These are phyloP conservation scores for Phyllostomus discolor DNA, from an alignment of 2,113 vertebrate species.

Conservation along the genomic window DNA sequence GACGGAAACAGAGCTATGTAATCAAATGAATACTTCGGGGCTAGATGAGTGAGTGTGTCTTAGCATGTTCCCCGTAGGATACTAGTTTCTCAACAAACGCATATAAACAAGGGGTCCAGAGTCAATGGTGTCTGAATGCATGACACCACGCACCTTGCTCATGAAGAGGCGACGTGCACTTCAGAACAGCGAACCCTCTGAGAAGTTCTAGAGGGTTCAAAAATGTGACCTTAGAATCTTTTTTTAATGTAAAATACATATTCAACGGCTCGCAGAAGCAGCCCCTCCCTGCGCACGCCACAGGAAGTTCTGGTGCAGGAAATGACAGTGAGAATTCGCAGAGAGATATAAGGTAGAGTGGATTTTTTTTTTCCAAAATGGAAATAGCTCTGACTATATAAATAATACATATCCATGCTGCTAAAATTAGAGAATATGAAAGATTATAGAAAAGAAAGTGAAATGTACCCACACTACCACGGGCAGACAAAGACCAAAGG, in stretches of 20 bases:
- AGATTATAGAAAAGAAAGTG: slow-evolving; percentile 39
- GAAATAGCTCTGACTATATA: slow-evolving; percentile 39
- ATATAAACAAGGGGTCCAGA: background rate
- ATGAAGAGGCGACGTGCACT: background rate
- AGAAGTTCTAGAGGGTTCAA: background rate
- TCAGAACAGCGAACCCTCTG: background rate
- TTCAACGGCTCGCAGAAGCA: slow-evolving; percentile 1
- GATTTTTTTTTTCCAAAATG: background rate
- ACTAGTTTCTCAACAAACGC: background rate
- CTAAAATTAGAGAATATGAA: slow-evolving; percentile 36
- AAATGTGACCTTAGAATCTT: background rate
- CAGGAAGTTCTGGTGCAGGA: background rate
- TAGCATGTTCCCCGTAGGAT: background rate
- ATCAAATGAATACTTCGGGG: background rate
- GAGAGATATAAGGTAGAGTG: background rate
- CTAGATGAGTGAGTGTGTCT: background rate
- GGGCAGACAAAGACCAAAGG: background rate
- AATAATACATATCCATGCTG: slow-evolving; percentile 9
- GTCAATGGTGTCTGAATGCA: background rate
- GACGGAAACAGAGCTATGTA: background rate
- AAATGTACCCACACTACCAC: background rate
- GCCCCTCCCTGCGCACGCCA: background rate
- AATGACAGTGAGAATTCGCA: slow-evolving; percentile 16
- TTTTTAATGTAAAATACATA: slow-evolving; percentile 16
- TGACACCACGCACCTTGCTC: accelerated